Percentiles rank a stretch among this genome's conserved stretches.
Conservation (phyloP, 2,888 invertebrate genomes). For the Drosophila incognita region DNA sequence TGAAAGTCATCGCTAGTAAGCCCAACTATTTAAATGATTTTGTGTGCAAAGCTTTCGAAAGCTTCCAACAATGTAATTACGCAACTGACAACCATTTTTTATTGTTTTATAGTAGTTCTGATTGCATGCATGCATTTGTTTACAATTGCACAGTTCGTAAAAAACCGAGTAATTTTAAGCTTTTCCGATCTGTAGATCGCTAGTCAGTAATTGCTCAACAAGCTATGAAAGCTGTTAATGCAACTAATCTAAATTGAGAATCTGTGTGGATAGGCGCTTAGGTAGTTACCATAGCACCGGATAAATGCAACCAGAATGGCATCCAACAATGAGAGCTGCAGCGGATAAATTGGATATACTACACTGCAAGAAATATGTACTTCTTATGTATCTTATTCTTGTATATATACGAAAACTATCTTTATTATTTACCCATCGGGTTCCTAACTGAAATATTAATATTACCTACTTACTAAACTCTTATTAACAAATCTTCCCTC, state of each 20-base stretch:
- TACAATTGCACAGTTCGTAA: neutral
- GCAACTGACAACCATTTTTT: too few relatives aligned
- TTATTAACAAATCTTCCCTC: neutral
- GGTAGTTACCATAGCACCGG: neutral
- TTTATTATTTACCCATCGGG: neutral
- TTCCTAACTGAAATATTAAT: neutral
- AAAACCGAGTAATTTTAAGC: neutral
- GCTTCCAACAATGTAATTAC: neutral
- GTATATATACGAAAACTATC: neutral
- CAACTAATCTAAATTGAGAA: slow-evolving; percentile 3
- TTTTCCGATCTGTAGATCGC: neutral
- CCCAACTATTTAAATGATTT: neutral
- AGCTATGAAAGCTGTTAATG: slow-evolving; percentile 13
- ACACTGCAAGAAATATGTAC: slow-evolving; percentile 36
- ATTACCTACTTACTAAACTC: neutral
- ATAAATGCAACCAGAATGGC: slow-evolving; percentile 27
- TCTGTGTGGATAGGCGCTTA: neutral
- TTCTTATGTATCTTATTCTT: neutral
- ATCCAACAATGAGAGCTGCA: slow-evolving; percentile 24
- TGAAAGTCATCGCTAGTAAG: neutral
- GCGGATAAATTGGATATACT: slow-evolving; percentile 61
- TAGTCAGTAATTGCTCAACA: neutral
- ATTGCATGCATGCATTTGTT: neutral
- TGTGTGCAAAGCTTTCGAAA: neutral
- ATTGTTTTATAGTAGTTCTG: neutral